Percentiles rank a stretch among this genome's conserved stretches.
These are phyloP conservation scores for Cisticola juncidis DNA, from an alignment of 2,113 vertebrate genomes.

Conservation along the genomic window DNA sequence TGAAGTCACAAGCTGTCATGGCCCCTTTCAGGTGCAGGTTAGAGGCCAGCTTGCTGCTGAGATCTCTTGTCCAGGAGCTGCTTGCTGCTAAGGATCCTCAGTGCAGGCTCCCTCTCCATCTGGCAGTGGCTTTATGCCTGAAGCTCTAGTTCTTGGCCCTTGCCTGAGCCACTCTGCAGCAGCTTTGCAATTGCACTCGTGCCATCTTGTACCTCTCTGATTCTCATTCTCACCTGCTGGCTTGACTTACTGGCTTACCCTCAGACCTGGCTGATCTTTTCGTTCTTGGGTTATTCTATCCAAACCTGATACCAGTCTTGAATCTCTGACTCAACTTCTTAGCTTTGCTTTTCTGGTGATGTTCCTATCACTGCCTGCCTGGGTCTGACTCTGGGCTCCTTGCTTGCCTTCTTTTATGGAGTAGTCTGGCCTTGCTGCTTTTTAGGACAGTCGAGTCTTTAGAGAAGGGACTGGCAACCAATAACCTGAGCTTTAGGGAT, in stretches of 20 bases:
- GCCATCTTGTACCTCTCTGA: neutral
- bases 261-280: neutral
- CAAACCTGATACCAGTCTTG: neutral
- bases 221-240: neutral
- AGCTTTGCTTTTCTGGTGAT: neutral
- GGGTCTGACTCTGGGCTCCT: neutral
- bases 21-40: neutral
- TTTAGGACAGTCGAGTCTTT: rapidly evolving
- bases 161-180: neutral
- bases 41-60: neutral
- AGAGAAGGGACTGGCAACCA: neutral
- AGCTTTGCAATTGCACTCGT: neutral
- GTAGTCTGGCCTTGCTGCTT: neutral
- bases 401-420: neutral
- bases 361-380: neutral
- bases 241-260: neutral
- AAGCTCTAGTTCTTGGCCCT: neutral
- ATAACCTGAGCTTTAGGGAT: neutral
- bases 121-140: neutral
- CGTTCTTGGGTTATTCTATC: neutral
- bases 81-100: neutral
- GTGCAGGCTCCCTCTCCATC: neutral
- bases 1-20: neutral
- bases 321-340: neutral
- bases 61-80: neutral